phyloP scores from a whole-genome alignment of 2,888 invertebrate genomes.

The Homarus gammarus region DNA sequence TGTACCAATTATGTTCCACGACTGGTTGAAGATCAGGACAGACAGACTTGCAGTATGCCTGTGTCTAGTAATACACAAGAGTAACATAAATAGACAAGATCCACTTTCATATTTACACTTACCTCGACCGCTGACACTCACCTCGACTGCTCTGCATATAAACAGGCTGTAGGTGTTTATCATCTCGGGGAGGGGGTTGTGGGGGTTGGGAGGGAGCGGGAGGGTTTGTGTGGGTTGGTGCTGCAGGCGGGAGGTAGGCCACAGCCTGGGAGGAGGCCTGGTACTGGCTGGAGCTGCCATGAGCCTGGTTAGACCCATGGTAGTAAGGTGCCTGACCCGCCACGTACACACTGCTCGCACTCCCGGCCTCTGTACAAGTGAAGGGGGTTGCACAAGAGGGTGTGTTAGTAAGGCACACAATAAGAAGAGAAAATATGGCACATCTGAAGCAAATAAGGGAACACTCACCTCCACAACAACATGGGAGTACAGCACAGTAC shows the following conservation, averaged over 20 bases:
- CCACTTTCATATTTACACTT: too few relatives aligned
- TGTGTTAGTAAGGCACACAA: background rate
- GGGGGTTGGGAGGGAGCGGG: slow-evolving; percentile 42
- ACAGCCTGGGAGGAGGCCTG: slow-evolving; percentile 61
- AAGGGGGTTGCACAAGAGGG: background rate
- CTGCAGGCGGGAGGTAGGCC: slow-evolving; percentile 61
- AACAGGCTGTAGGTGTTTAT: slow-evolving; percentile 66
- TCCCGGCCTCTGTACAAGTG: slow-evolving; percentile 45
- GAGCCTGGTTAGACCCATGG: slow-evolving; percentile 61
- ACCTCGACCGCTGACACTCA: slow-evolving; percentile 32
- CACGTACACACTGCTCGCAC: slow-evolving; percentile 63
- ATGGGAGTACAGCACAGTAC: background rate
- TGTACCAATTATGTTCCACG: too few relatives aligned
- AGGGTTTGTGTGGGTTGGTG: slow-evolving; percentile 53
- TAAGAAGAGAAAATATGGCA: background rate
- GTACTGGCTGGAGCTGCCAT: slow-evolving; percentile 61
- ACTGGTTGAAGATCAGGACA: too few relatives aligned
- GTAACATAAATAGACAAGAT: background rate
- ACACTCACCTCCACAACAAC: slow-evolving; percentile 13
- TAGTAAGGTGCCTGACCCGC: slow-evolving; percentile 67
- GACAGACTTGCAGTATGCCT: too few relatives aligned
- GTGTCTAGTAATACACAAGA: too few relatives aligned
- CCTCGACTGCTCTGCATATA: slow-evolving; percentile 67
- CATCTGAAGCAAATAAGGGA: background rate
- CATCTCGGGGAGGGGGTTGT: slow-evolving; percentile 57